phyloP scores from a whole-genome alignment of 2,888 invertebrate genomes.

The Cyrtodaria siliqua region DNA sequence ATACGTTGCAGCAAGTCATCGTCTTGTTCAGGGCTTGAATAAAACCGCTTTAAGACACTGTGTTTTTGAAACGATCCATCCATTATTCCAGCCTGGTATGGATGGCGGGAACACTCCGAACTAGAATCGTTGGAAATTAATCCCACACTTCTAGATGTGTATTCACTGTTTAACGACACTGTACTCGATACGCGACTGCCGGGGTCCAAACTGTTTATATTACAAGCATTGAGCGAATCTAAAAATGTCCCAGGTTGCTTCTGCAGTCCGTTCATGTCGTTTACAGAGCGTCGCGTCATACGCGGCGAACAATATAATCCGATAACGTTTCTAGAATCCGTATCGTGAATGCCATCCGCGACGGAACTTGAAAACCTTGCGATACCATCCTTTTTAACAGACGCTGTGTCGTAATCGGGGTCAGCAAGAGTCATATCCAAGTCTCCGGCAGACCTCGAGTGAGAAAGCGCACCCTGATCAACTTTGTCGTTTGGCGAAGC shows the following conservation, averaged over 20 bases:
- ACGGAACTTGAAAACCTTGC: slow-evolving; percentile 50
- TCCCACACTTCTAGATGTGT: slow-evolving; percentile 79
- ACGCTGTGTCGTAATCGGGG: slow-evolving; percentile 16
- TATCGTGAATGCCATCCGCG: slow-evolving; percentile 40
- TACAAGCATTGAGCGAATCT: slow-evolving; percentile 50
- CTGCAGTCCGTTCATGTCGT: slow-evolving; percentile 42
- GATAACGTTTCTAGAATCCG: slow-evolving; percentile 61
- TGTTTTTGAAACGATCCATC: slow-evolving; percentile 68
- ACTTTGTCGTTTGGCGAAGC: slow-evolving; percentile 32
- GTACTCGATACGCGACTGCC: slow-evolving; percentile 78
- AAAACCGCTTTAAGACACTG: slow-evolving; percentile 65
- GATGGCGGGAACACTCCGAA: slow-evolving; percentile 64
- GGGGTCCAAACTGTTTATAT: slow-evolving; percentile 58
- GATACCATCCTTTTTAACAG: slow-evolving; percentile 39
- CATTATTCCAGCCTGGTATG: slow-evolving; percentile 47
- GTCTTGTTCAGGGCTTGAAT: slow-evolving; percentile 69
- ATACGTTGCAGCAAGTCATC: slow-evolving; percentile 41
- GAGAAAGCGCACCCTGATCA: slow-evolving; percentile 43
- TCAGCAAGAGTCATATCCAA: slow-evolving; percentile 46
- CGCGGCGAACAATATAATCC: slow-evolving; percentile 80
- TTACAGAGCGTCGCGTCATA: slow-evolving; percentile 68
- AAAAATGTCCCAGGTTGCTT: slow-evolving; percentile 38
- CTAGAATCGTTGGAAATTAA: slow-evolving; percentile 80
- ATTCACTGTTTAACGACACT: slow-evolving; percentile 78
- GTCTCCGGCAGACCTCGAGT: slow-evolving; percentile 69